Evolutionary conservation across 2,888 invertebrate species (phyloP), one percentile per base, ranked within the genome.

Genomic region (Troides oblongomaculatus): DNA sequence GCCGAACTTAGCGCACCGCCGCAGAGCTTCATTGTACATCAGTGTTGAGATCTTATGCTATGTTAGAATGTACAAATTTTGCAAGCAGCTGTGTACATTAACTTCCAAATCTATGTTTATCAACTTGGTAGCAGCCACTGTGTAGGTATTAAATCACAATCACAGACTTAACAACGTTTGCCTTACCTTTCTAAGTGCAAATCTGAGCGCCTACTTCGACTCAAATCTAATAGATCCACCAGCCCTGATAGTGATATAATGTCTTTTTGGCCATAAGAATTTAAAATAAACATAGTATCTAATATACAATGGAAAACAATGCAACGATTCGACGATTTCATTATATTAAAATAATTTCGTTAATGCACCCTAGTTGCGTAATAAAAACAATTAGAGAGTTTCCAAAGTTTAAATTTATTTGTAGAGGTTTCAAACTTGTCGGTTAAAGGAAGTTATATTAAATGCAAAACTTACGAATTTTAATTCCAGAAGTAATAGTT

Each of bases 361-460:
- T 60, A 18, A 23, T 18, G n/a, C 36, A 66, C 12, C 60, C 60
- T 25, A 66, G 50, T 66, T 60, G 50, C 60, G 59, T 60, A 66
- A 60, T 60, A 58, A 60, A 66, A 66, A 66, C 66, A 66, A 66
- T 66, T 60, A 66, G 60, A 66, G 66, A 66, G 66, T 60, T 66
- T 60, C 60, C 50, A 30, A 66, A 66, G 66, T 66, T 66, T 60
- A 60, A 66, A 66, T 66, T 66, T 66, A 66, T 66, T 66, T 66
- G 66, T 60, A 59, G 66, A 60, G 30, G 60, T 60, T 66, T 60
- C 66, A 12, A 68, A 43, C 58, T 68, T 62, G 62, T 62, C 57
- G 62, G 62, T 62, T 62, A 62, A 62, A 62, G 62, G 43, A 62
- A 68, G 46, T 68, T 68, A 62, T 58, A 68, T 68, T 62, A 68